These are phyloP conservation scores for Cichlasoma orientale DNA, from an alignment of 2,797 vertebrate genomes.

Conservation along the genomic window DNA sequence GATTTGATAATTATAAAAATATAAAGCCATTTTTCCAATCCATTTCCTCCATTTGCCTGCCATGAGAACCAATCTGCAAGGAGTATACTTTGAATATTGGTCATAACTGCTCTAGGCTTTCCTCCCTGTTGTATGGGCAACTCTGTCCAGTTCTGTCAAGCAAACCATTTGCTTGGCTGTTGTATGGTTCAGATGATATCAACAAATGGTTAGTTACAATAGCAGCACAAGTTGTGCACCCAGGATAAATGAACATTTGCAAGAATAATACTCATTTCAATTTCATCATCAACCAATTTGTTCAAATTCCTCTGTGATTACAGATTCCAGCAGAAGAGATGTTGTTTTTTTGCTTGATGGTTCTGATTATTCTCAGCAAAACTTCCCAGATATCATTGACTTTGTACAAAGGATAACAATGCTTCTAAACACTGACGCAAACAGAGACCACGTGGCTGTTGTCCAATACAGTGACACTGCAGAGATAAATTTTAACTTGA, in stretches of 20 bases:
- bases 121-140: not conserved
- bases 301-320: slow-evolving; percentile 49
- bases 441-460: slow-evolving; percentile 73
- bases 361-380: slow-evolving; percentile 72
- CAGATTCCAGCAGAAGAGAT: slow-evolving; percentile 74
- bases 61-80: not conserved
- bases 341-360: slow-evolving; percentile 84
- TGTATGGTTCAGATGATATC: too few relatives aligned
- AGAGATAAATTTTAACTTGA: slow-evolving; percentile 73
- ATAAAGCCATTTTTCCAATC: not conserved
- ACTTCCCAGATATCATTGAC: slow-evolving; percentile 73
- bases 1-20: not conserved
- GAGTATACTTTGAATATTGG: not conserved
- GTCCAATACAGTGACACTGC: slow-evolving; percentile 78
- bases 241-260: not conserved
- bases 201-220: not conserved
- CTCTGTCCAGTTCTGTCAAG: not conserved
- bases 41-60: not conserved
- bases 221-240: slow-evolving; percentile 2
- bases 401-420: slow-evolving; percentile 74
- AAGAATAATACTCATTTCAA: not conserved
- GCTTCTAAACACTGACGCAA: slow-evolving; percentile 64
- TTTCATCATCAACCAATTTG: slow-evolving; percentile 18
- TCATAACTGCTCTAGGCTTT: not conserved
- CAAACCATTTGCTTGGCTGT: not conserved